Base-by-base conservation (phyloP, 2,888 invertebrate genomes). In the Yponomeuta cagnagella region DNA sequence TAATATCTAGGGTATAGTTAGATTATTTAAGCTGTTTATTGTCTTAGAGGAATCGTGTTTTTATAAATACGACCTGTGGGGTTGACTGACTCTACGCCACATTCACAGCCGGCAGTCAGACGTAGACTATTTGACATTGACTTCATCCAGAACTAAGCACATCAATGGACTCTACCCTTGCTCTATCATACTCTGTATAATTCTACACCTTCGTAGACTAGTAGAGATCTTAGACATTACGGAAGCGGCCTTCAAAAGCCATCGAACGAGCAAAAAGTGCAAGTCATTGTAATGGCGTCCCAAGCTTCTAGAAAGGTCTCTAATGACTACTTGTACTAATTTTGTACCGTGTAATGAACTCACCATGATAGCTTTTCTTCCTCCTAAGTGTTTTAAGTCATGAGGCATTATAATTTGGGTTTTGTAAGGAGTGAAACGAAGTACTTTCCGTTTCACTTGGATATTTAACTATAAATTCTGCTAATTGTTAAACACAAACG, bases 301-400 rank as follows among this genome's bases (percentile, higher is more conserved):
- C 15, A 70, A 69, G 10, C 9, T 72, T 73, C 71, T 71, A 72
- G 71, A 71, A 71, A 52, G 48, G 33, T 63, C 66, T 31, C 67
- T 15, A 65, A 52, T 15, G n/a, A 31, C 10, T 31, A 70, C 63
- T 48, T n/a, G 31, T 58, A 15, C 43, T 65, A 43, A 23, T 66
- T 70, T 70, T n/a, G 48, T 43, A 4, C 15, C 15, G 4, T 63
- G 65, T 23, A 68, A 66, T 30, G 23, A 64, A 79, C 88, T 82
- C 75, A 91, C 90, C 90, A 92, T 87, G 73, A 90, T 76, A 75
- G 89, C 87, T 85, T 92, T 92, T 84, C 90, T 86, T 78, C 84
- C 88, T 75, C 87, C 88, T 79, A 88, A 77, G 70, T 89, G 88
- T 75, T 90, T 91, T 74, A 90, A 77, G 86, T 92, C 91, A 86